Percentiles rank a stretch among this genome's conserved stretches.
phyloP scores from a whole-genome alignment of 2,888 invertebrate species.

The Lagria hirta region DNA sequence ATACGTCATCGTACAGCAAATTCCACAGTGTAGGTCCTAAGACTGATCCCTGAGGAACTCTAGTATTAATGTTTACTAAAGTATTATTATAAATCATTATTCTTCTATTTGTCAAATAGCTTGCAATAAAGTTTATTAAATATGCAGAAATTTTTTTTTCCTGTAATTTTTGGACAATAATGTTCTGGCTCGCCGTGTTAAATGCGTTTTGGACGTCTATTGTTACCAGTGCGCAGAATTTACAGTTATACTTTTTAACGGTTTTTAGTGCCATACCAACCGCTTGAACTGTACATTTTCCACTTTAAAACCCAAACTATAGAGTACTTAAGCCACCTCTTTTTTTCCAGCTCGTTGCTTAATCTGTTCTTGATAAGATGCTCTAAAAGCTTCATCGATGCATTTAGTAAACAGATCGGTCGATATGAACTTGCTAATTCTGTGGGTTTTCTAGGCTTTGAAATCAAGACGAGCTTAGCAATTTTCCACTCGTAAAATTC shows the following conservation, averaged over 20 bases:
- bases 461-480: too few species aligned
- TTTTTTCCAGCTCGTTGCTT: conserved; percentile 23
- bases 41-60: conserved; percentile 29
- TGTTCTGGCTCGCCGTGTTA: conserved; percentile 10
- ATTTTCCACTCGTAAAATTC: too few species aligned
- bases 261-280: conserved; percentile 1
- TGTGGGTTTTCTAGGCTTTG: too few species aligned
- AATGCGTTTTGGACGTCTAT: conserved; percentile 16
- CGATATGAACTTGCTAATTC: too few species aligned
- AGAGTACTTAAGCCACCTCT: conserved; percentile 11
- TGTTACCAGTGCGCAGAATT: conserved; percentile 4
- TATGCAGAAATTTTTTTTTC: neutral
- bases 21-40: conserved; percentile 25
- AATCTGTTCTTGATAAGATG: conserved; percentile 32
- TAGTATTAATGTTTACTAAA: neutral
- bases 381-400: conserved; percentile 35
- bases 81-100: conserved; percentile 1
- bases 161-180: conserved; percentile 4
- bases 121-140: conserved; percentile 4
- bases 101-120: conserved; percentile 6
- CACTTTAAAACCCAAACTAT: conserved; percentile 34
- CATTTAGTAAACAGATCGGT: conserved; percentile 35
- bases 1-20: conserved; percentile 23
- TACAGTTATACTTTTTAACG: too few species aligned
- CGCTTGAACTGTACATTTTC: conserved; percentile 24